A percentile compares a stretch with the other conserved stretches of the same genome.
Conservation (phyloP, 2,888 invertebrate genomes). For the Heteropelma amictum region DNA sequence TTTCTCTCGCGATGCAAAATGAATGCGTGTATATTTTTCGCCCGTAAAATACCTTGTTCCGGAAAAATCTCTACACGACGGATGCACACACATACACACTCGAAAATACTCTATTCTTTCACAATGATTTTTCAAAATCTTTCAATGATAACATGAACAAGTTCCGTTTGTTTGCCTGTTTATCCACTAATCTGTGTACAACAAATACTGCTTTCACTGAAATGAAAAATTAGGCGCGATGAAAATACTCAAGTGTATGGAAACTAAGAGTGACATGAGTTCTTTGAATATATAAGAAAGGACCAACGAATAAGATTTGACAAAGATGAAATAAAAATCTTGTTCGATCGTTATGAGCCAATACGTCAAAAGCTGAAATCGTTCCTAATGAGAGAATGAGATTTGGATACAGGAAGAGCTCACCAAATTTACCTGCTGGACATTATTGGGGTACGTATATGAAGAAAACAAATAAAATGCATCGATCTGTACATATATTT, state of each 20-base stretch:
- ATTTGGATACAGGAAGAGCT: background rate
- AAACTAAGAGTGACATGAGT: background rate
- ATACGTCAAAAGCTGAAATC: constrained; percentile 42
- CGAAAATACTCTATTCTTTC: constrained; percentile 12
- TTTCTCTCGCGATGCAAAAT: constrained; percentile 2
- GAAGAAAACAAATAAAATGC: constrained; percentile 31
- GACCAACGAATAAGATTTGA: constrained; percentile 14
- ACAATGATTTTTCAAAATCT: background rate
- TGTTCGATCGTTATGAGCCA: constrained; percentile 20
- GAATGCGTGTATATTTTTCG: constrained; percentile 58
- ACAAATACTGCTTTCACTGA: no score
- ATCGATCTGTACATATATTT: constrained; percentile 58
- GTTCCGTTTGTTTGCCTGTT: background rate
- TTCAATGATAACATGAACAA: background rate
- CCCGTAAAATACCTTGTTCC: constrained; percentile 46
- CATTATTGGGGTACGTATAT: background rate
- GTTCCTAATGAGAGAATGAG: constrained; percentile 37
- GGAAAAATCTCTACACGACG: background rate
- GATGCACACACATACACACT: background rate
- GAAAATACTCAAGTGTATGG: background rate
- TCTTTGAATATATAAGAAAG: constrained; percentile 32
- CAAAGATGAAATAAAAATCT: background rate
- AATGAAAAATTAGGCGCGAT: background rate
- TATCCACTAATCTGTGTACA: no score
- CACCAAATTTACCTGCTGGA: background rate